These are phyloP conservation scores for Zele albiditarsus DNA, from an alignment of 2,888 invertebrate genomes.

Conservation along the genomic window DNA sequence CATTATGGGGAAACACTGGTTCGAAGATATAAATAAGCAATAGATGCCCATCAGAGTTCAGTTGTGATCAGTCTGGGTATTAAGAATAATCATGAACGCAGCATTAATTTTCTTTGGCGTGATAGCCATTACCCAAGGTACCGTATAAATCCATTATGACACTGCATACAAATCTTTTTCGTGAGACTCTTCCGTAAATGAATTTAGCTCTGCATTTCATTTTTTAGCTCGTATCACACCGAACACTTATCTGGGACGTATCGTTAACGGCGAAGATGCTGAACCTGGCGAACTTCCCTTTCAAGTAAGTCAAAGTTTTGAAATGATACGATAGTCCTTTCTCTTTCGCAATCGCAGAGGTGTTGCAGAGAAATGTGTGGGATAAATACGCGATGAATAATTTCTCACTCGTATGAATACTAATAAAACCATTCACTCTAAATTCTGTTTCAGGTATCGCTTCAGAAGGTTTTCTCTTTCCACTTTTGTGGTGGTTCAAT, in stretches of 20 bases:
- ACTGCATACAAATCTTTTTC: neutral
- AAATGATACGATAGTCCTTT: no score
- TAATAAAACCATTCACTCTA: neutral
- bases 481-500: constrained; percentile 61
- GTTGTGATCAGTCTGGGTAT: constrained; percentile 20
- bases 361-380: no score
- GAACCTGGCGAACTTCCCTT: constrained; percentile 60
- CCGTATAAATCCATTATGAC: neutral
- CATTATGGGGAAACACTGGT: neutral
- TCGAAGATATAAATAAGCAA: constrained; percentile 37
- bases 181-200: neutral
- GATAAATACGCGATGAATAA: no score
- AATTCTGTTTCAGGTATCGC: constrained; percentile 53
- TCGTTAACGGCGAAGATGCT: constrained; percentile 55
- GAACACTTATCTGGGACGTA: constrained; percentile 32
- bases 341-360: no score
- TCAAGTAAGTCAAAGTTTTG: constrained; percentile 53
- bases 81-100: constrained; percentile 44
- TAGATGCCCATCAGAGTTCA: neutral
- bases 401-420: no score
- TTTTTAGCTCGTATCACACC: constrained; percentile 37
- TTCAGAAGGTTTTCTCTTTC: constrained; percentile 43
- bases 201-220: neutral
- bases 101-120: constrained; percentile 35
- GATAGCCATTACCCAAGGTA: constrained; percentile 42